Evolutionary conservation across 92 coral and sea anemone species (phyloP).

Genomic region (Epizoanthus ramosus): DNA sequence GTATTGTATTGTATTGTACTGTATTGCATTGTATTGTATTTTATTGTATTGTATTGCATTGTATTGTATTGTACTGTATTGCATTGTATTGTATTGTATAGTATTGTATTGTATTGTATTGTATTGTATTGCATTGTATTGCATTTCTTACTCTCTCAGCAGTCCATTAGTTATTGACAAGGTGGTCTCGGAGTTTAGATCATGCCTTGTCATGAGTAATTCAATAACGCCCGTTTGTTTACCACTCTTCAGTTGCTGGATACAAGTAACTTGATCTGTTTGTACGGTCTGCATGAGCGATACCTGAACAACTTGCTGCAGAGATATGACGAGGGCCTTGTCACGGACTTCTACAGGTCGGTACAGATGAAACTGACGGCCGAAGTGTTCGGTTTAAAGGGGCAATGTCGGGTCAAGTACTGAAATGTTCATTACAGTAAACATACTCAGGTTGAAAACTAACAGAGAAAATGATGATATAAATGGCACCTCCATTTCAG

Average conservation of each 20-base stretch:
- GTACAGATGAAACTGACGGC: conserved; percentile 2
- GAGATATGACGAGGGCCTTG: conserved; percentile 88
- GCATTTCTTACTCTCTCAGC: no score
- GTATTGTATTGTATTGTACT: background rate
- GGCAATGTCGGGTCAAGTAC: no score
- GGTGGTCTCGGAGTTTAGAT: no score
- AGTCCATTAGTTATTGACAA: no score
- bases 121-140: no score
- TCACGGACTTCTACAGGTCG: conserved; percentile 89
- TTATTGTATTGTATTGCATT: background rate
- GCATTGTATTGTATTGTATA: background rate
- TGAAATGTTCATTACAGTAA: no score
- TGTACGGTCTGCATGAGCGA: conserved; percentile 93
- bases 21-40: background rate
- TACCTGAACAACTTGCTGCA: conserved; percentile 89
- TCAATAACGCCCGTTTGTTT: background rate
- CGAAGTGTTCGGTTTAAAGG: no score
- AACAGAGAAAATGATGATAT: no score
- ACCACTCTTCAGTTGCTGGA: conserved; percentile 65
- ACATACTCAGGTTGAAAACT: no score
- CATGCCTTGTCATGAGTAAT: no score
- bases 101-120: no score
- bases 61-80: background rate
- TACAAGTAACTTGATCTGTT: conserved; percentile 82
- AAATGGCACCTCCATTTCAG: no score